Base-by-base conservation (phyloP, 1,140 invertebrate genomes). In the Oncopeltus fasciatus region DNA sequence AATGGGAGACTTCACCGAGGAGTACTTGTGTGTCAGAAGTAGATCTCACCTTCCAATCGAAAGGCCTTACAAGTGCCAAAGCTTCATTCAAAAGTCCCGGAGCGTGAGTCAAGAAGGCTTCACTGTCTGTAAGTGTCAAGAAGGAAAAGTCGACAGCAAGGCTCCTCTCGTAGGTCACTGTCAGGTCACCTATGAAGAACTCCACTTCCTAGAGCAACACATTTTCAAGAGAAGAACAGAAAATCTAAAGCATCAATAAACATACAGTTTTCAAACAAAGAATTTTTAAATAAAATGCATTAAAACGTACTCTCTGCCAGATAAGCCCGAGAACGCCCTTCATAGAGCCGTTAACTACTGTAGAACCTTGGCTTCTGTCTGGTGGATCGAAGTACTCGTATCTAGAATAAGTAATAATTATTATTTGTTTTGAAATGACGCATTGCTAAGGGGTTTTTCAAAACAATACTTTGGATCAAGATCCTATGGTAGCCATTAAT, bases 71-170 rank as follows among this genome's bases (percentile, higher is more conserved):
- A 9, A 86, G 76, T 4, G 83, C 83, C 12, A 85, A 68, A 2
- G 83, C 83, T 69, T 86, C 83, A 66, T 83, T 85, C 1, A 86
- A 72, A 51, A 76, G 77, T 12, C 81, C 78, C 0, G 83, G 83
- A 0, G 83, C 81, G 65, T 85, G 83, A 1, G 83, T 85, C 0
- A 84, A 73, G 69, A 86, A 86, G 0, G 83, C 83, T 12, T 82
- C 83, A 49, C 81, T 84, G 67, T 86, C 84, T 0, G 82, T 82
- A 11, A 85, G 70, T 0, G 83, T 85, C 47, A 84, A 74, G 67
- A 85, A 85, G 0, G 83, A 83, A 72, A 85, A 86, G 67, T 86
- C 83, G 0, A 84, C 80, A 1, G 78, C 81, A 65, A 80, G 78
- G 5, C 78, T 76, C 20, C 83, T 71, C 67, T 85, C 83, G 75